phyloP scores from a whole-genome alignment of 2,797 vertebrate genomes.

The Chaetodon trifasciatus region DNA sequence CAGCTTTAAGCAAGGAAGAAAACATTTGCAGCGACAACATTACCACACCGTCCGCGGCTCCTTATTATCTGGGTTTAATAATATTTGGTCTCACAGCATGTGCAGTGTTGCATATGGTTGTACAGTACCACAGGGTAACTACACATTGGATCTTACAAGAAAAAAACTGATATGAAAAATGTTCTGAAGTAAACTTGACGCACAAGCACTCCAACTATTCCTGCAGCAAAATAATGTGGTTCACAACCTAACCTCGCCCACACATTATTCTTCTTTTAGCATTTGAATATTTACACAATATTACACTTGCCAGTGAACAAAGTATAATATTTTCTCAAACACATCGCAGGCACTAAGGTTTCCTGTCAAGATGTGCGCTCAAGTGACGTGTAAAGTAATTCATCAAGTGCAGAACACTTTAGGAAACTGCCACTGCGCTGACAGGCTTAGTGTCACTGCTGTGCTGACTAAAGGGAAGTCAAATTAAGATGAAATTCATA shows the following conservation, averaged over 20 bases:
- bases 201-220: neutral
- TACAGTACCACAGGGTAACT: constrained; percentile 34
- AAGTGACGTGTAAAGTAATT: constrained; percentile 8
- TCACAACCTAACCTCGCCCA: neutral
- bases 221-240: neutral
- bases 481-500: too few species aligned
- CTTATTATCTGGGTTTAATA: constrained; percentile 52
- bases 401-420: neutral
- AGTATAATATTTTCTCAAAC: constrained; percentile 14
- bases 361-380: constrained; percentile 9
- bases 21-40: constrained; percentile 44
- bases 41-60: constrained; percentile 30
- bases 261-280: neutral
- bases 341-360: constrained; percentile 7
- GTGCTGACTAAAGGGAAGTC: neutral
- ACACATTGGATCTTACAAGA: neutral
- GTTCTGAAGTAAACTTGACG: neutral
- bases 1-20: constrained; percentile 41
- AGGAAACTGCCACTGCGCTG: neutral
- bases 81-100: constrained; percentile 39
- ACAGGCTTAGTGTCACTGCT: neutral
- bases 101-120: neutral
- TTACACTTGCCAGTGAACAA: constrained; percentile 1
- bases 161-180: neutral
- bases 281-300: constrained; percentile 10